Evolutionary conservation across 2,888 invertebrate genomes (phyloP), one percentile per base, ranked within the genome.

Genomic region (Rhagophthalmus giganteus): DNA sequence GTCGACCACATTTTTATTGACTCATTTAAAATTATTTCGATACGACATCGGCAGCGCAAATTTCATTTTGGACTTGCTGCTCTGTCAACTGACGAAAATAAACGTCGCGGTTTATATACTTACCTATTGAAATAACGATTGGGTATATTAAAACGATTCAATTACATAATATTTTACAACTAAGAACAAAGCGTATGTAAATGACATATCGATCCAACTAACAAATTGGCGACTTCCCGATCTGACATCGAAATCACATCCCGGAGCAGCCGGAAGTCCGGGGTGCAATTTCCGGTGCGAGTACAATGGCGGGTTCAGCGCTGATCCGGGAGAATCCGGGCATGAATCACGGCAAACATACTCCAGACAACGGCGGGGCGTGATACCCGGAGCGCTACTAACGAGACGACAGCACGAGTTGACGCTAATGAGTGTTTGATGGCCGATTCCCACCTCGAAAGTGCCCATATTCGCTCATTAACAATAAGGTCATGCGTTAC

Each of bases 151-250:
- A n/a, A n/a, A n/a, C n/a, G n/a, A n/a, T n/a, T n/a, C n/a, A n/a
- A n/a, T n/a, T n/a, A n/a, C n/a, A 3, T 20, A 20, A 20, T 20
- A 20, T 20, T 7, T 3, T 3, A 20, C 20, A 35, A 28, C 15
- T 37, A 35, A 42, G 42, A 48, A 44, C 47, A 54, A 54, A 54
- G 48, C 30, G 24, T 28, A 54, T 54, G 54, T 48, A 54, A 44
- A 54, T 40, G 44, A 47, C 28, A 10, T 40, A 49, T 54, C 44
- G 48, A 49, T 49, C 45, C 31, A 10, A 11, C 34, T 54, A 45
- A 54, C 49, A 70, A 70, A 69, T 70, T 68, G 68, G 68, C 61
- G 65, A 67, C 69, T 69, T 69, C 68, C 68, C 65, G 61, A 67
- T 68, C 62, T 61, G 64, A 66, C 62, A 63, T 62, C 64, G 61